phyloP scores from a whole-genome alignment of 2,113 vertebrate species.

The Vulpes vulpes region DNA sequence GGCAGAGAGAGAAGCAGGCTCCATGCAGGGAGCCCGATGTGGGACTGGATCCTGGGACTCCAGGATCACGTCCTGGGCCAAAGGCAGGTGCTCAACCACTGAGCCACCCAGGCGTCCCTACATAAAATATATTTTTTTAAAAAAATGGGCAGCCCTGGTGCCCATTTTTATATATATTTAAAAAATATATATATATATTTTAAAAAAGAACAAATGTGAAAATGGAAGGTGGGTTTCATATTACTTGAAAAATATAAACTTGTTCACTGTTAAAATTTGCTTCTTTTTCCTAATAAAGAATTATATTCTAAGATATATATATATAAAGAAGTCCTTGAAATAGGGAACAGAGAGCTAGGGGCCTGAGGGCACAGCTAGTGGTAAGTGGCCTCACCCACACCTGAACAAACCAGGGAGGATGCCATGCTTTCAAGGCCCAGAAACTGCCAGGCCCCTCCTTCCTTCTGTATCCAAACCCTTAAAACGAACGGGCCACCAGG shows the following conservation, averaged over 20 bases:
- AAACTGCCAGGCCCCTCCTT: not conserved
- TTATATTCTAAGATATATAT: not conserved
- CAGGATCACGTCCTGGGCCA: too few species aligned
- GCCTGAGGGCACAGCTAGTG: not conserved
- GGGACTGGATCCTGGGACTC: too few species aligned
- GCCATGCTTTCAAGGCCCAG: not conserved
- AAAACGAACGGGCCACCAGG: not conserved
- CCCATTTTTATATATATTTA: too few species aligned
- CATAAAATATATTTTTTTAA: too few species aligned
- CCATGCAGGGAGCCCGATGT: too few species aligned
- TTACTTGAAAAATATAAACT: not conserved
- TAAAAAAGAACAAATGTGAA: not conserved
- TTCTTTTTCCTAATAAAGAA: not conserved
- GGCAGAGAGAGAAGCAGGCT: too few species aligned
- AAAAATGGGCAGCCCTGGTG: too few species aligned
- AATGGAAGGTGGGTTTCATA: not conserved
- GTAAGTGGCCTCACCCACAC: not conserved
- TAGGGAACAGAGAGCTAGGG: not conserved
- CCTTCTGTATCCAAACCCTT: not conserved
- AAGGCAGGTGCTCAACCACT: too few species aligned
- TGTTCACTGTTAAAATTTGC: not conserved
- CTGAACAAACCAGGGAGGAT: not conserved
- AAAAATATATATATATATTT: not conserved
- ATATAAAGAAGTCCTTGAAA: not conserved
- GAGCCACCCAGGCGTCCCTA: too few species aligned